These are phyloP conservation scores for Ernsta delagoae DNA, from an alignment of 2,888 invertebrate genomes.

Conservation along the genomic window DNA sequence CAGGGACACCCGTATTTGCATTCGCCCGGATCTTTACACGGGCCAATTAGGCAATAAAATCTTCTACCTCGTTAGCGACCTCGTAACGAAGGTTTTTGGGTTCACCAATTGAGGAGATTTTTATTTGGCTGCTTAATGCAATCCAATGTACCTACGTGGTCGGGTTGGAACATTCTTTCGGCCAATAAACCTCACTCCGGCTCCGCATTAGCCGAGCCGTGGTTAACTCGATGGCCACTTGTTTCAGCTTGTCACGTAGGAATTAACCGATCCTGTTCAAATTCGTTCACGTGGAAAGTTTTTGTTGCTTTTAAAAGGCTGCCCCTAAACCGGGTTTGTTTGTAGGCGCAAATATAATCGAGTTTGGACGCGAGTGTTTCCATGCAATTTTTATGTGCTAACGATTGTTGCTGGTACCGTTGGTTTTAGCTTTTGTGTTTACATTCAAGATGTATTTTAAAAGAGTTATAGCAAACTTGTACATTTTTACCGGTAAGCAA, in stretches of 20 bases:
- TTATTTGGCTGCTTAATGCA: slow-evolving; percentile 9
- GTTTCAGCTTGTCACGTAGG: slow-evolving; percentile 26
- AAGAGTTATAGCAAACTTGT: too few relatives aligned
- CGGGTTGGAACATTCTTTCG: background rate
- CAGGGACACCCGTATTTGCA: slow-evolving; percentile 28
- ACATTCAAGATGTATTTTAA: too few relatives aligned
- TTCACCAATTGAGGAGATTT: background rate
- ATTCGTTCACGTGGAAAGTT: slow-evolving; percentile 15
- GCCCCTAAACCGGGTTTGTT: background rate
- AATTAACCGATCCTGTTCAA: slow-evolving; percentile 19
- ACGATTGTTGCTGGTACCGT: background rate
- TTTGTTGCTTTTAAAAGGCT: slow-evolving; percentile 12
- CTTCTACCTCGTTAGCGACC: slow-evolving; percentile 15
- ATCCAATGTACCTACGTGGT: background rate
- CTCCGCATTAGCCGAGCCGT: background rate
- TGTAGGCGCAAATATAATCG: slow-evolving; percentile 1
- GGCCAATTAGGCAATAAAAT: slow-evolving; percentile 43
- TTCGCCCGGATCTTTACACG: slow-evolving; percentile 39
- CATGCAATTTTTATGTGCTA: slow-evolving; percentile 10
- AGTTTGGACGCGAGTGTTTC: slow-evolving; percentile 1
- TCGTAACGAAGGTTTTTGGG: slow-evolving; percentile 3
- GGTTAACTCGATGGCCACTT: slow-evolving; percentile 13
- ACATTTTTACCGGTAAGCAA: too few relatives aligned
- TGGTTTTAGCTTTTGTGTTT: background rate
- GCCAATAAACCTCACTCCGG: slow-evolving; percentile 5